phyloP scores from a whole-genome alignment of 2,113 vertebrate species.

The Sphaerodactylus townsendi region DNA sequence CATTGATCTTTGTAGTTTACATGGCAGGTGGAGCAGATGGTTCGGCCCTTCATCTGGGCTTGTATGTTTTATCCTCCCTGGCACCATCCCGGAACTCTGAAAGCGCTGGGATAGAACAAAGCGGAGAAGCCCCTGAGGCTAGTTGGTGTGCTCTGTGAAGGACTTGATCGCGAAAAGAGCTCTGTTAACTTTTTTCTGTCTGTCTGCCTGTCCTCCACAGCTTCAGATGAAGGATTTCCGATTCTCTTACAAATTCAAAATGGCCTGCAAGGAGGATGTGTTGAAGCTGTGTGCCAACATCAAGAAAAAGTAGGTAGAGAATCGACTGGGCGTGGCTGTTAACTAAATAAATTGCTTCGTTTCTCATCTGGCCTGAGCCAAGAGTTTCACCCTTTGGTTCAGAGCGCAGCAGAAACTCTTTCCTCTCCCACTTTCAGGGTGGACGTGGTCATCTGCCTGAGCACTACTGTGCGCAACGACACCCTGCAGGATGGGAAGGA shows the following conservation, averaged over 20 bases:
- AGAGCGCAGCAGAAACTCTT: neutral
- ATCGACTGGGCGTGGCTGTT: neutral
- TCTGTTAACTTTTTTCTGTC: neutral
- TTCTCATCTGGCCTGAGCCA: neutral
- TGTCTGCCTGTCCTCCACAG: conserved; percentile 62
- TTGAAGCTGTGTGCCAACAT: conserved; percentile 96
- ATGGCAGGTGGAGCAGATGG: neutral
- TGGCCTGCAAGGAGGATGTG: conserved; percentile 97
- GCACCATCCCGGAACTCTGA: neutral
- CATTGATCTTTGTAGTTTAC: neutral
- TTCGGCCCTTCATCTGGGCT: neutral
- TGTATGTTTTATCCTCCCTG: neutral
- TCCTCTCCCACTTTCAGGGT: conserved; percentile 76
- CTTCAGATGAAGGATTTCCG: conserved; percentile 98
- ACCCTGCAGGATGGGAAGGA: conserved; percentile 93
- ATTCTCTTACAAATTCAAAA: conserved; percentile 98
- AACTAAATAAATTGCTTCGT: neutral
- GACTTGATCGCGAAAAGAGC: neutral
- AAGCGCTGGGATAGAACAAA: neutral
- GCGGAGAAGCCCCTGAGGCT: neutral
- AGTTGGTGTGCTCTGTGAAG: neutral
- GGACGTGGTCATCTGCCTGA: conserved; percentile 96
- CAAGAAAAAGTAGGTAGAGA: conserved; percentile 89
- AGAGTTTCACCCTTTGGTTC: neutral
- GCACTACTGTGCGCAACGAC: conserved; percentile 94